Conservation (phyloP, 2,888 invertebrate species). For the Mantis religiosa region DNA sequence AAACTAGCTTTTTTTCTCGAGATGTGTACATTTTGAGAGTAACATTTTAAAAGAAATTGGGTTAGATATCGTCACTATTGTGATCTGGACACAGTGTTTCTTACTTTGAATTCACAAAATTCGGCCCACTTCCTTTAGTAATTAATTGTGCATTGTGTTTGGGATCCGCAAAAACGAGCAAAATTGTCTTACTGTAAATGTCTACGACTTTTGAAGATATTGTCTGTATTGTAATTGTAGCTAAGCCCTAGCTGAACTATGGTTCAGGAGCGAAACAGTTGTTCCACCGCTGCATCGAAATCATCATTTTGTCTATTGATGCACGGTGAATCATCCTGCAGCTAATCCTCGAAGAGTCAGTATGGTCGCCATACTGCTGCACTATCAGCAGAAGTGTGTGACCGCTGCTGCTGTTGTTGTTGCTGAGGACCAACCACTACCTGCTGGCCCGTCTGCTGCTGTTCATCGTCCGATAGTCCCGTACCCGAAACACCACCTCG, state of each 20-base stretch:
- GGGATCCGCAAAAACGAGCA: too few relatives aligned
- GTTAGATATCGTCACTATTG: background rate
- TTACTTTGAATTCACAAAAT: background rate
- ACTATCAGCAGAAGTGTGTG: constrained; percentile 27
- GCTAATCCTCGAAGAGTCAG: constrained; percentile 11
- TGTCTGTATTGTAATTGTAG: too few relatives aligned
- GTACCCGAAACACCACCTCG: background rate
- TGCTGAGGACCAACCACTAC: constrained; percentile 3
- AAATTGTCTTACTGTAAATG: too few relatives aligned
- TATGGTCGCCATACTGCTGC: constrained; percentile 30
- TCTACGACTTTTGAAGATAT: too few relatives aligned
- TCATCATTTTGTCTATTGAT: background rate
- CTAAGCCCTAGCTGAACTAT: too few relatives aligned
- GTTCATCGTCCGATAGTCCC: constrained; percentile 28
- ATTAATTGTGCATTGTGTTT: too few relatives aligned
- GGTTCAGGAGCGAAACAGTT: background rate
- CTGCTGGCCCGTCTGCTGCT: constrained; percentile 21
- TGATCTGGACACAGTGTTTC: background rate
- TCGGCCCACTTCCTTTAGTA: too few relatives aligned
- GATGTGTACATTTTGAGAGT: background rate
- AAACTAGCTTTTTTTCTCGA: background rate
- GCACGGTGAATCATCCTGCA: background rate
- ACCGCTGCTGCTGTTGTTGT: constrained; percentile 22
- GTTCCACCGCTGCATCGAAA: background rate
- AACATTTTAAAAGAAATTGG: background rate